These are phyloP conservation scores for Cylindroiulus punctatus DNA, from an alignment of 2,888 invertebrate genomes.

Conservation along the genomic window DNA sequence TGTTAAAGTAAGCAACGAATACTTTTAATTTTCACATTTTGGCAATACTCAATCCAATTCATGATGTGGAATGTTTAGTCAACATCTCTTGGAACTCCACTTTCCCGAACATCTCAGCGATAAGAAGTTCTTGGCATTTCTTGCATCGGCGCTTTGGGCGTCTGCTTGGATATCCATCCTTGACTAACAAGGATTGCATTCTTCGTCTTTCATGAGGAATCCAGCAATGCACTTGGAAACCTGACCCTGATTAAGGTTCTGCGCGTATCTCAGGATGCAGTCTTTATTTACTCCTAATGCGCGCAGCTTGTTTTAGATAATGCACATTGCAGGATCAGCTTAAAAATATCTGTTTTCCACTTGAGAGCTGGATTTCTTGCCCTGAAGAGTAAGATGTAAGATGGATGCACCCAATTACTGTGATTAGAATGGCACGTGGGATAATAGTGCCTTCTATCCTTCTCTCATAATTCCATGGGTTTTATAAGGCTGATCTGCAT, in stretches of 20 bases:
- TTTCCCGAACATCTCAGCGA: neutral
- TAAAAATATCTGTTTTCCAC: neutral
- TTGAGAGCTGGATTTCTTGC: neutral
- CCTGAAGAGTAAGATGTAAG: neutral
- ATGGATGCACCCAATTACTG: neutral
- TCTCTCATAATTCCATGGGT: neutral
- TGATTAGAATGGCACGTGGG: neutral
- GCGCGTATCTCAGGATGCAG: slow-evolving; percentile 8
- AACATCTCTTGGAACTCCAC: neutral
- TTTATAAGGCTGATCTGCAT: neutral
- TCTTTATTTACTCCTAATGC: slow-evolving; percentile 34
- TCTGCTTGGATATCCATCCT: neutral
- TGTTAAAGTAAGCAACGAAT: neutral
- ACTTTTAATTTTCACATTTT: neutral
- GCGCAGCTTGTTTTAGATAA: neutral
- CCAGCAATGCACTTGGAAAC: neutral
- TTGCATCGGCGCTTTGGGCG: neutral
- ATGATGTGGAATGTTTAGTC: neutral
- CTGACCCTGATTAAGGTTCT: neutral
- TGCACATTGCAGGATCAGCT: neutral
- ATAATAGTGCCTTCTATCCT: neutral
- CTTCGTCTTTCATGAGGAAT: neutral
- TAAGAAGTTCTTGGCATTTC: neutral
- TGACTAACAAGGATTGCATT: neutral
- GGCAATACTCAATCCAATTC: neutral